Evolutionary conservation across 2,888 invertebrate species (phyloP).

Genomic region (Trissolcus japonicus): DNA sequence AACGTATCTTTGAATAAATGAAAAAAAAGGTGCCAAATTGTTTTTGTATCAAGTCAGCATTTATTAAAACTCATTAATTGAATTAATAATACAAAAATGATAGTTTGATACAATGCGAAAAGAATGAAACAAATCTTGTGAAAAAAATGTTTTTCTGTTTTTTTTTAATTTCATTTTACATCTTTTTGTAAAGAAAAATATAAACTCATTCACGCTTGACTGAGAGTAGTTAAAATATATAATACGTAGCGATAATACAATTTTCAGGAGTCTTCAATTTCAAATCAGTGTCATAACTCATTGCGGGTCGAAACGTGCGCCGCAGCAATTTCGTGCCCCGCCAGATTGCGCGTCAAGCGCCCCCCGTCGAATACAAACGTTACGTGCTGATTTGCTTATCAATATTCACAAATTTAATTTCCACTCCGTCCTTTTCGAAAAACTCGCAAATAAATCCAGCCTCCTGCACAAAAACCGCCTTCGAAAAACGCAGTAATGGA

Average conservation of each 20-base stretch:
- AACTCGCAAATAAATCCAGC: slow-evolving; percentile 16
- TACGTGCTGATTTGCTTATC: not conserved
- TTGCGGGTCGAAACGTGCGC: not conserved
- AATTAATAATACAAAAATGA: slow-evolving; percentile 10
- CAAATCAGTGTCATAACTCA: not conserved
- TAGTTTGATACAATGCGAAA: slow-evolving; percentile 5
- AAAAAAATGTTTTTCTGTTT: not conserved
- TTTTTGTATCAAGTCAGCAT: slow-evolving; percentile 8
- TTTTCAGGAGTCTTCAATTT: not conserved
- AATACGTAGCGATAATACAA: not conserved
- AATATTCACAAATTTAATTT: not conserved
- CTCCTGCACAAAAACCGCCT: slow-evolving; percentile 29
- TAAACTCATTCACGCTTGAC: slow-evolving; percentile 13
- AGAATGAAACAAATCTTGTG: not conserved
- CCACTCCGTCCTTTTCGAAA: slow-evolving; percentile 19
- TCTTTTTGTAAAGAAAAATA: slow-evolving; percentile 20
- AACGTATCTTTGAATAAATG: too few relatives aligned
- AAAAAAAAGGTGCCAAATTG: too few relatives aligned
- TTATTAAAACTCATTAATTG: slow-evolving; percentile 24
- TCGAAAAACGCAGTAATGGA: slow-evolving; percentile 13
- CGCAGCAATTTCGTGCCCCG: not conserved
- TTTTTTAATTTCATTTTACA: slow-evolving; percentile 8
- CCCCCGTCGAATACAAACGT: too few relatives aligned
- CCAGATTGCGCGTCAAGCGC: too few relatives aligned
- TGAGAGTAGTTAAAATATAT: slow-evolving; percentile 1